Evolutionary conservation across 1,140 invertebrate species (phyloP).

Genomic region (Drosophila quadrilineata): DNA sequence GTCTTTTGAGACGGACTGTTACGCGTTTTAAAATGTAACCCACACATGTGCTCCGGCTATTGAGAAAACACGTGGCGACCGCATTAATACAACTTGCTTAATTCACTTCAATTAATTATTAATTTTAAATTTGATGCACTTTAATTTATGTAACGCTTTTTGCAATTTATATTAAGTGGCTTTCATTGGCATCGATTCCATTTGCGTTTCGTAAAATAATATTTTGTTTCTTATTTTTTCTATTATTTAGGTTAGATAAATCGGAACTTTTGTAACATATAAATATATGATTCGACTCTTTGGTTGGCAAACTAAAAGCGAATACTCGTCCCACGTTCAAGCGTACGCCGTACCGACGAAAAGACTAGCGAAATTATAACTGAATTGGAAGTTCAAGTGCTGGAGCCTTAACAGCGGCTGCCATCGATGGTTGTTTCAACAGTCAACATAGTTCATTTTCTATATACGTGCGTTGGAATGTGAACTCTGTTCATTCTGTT

Average conservation of each 20-base stretch:
- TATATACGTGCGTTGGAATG: constrained; percentile 61
- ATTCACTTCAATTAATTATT: constrained; percentile 24
- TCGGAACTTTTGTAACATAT: constrained; percentile 24
- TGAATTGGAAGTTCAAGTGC: constrained; percentile 79
- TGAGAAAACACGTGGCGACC: constrained; percentile 41
- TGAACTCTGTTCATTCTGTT: constrained; percentile 15
- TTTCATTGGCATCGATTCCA: constrained; percentile 3
- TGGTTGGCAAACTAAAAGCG: constrained; percentile 30
- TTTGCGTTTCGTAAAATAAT: not conserved
- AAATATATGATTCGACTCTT: constrained; percentile 40
- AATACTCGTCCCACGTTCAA: constrained; percentile 43
- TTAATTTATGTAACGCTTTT: constrained; percentile 26
- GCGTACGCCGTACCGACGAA: constrained; percentile 63
- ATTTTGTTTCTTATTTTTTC: not conserved
- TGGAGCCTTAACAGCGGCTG: constrained; percentile 68
- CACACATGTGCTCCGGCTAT: constrained; percentile 90
- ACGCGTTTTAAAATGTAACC: constrained; percentile 95
- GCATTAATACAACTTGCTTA: constrained; percentile 52
- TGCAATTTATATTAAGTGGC: not conserved
- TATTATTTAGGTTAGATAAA: not conserved
- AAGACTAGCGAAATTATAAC: constrained; percentile 76
- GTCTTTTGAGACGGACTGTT: constrained; percentile 97
- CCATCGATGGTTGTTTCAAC: constrained; percentile 19
- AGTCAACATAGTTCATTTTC: constrained; percentile 61
- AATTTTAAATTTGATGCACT: not conserved